Evolutionary conservation across 2,888 invertebrate species (phyloP).

Genomic region (Tinea semifulvella): DNA sequence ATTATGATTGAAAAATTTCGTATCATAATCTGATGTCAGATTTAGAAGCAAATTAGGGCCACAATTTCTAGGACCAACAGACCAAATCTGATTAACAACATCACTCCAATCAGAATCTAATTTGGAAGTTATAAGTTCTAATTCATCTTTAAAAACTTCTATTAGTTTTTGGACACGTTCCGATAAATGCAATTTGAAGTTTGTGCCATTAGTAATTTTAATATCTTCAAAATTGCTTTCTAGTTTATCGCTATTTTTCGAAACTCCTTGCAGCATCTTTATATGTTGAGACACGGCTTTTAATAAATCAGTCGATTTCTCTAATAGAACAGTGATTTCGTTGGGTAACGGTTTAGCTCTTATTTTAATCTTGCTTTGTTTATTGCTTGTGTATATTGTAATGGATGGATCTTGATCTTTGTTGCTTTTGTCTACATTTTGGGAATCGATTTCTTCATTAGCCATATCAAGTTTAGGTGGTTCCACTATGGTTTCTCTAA

Average conservation of each 20-base stretch:
- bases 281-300: slow-evolving; percentile 68
- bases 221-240: slow-evolving; percentile 36
- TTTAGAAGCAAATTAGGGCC: slow-evolving; percentile 93
- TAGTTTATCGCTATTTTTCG: slow-evolving; percentile 41
- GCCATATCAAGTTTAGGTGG: slow-evolving; percentile 86
- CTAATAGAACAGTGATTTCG: slow-evolving; percentile 74
- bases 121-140: slow-evolving; percentile 68
- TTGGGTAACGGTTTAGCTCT: slow-evolving; percentile 81
- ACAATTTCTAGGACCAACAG: slow-evolving; percentile 88
- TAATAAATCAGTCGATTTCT: slow-evolving; percentile 74
- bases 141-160: slow-evolving; percentile 59
- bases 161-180: slow-evolving; percentile 54
- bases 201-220: slow-evolving; percentile 32
- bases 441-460: slow-evolving; percentile 80
- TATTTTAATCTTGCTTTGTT: slow-evolving; percentile 75
- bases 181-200: slow-evolving; percentile 35
- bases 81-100: slow-evolving; percentile 80
- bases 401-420: slow-evolving; percentile 62
- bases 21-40: slow-evolving; percentile 71
- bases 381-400: slow-evolving; percentile 74
- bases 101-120: slow-evolving; percentile 63
- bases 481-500: slow-evolving; percentile 90
- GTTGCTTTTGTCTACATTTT: slow-evolving; percentile 54
- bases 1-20: slow-evolving; percentile 47
- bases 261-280: slow-evolving; percentile 43